Evolutionary conservation across 2,888 invertebrate species (phyloP), one percentile per base, ranked within the genome.

Genomic region (Acleris laterana): DNA sequence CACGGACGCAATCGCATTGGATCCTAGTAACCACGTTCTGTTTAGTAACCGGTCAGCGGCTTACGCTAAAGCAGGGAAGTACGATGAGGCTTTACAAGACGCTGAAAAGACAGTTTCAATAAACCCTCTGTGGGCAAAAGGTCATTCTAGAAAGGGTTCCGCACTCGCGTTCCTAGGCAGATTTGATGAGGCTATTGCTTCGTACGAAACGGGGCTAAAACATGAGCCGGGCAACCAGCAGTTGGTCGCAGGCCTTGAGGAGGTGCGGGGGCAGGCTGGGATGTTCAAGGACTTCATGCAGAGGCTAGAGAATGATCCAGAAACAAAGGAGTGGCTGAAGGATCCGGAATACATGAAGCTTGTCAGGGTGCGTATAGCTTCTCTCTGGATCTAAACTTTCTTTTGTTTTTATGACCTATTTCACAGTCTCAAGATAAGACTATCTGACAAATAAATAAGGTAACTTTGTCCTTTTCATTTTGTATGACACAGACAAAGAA

Each of bases 1-100:
- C 81, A 94, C 97, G 3, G 95, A 96, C 77, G 98, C 97, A 5
- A 97, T 98, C 70, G 89, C 93, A 16, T 84, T 98, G 68, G 98
- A 98, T 82, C 93, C 93, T 0, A 94, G 93, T 46, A 98, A 98
- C 92, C 97, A 98, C 93, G 97, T 98, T 80, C 93, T 98, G 25
- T 98, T 94, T 80, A 98, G 98, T 76, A 98, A 98, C 88, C 95
- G 98, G 63, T 98, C 98, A 0, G 98, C 98, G 6, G 98, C 98
- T 6, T 96, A 96, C 80, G 96, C 97, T 1, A 98, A 98, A 89
- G 94, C 95, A 53, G 95, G 94, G 25, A 94, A 96, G 71, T 98
- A 95, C 79, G 83, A 89, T 2, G 94, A 95, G 69, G 97, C 98
- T 0, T 87, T 98, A 32, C 94, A 95, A 71, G 98, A 98, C 93